Conservation (phyloP, 1,140 invertebrate species). For the Bombus turneri region DNA sequence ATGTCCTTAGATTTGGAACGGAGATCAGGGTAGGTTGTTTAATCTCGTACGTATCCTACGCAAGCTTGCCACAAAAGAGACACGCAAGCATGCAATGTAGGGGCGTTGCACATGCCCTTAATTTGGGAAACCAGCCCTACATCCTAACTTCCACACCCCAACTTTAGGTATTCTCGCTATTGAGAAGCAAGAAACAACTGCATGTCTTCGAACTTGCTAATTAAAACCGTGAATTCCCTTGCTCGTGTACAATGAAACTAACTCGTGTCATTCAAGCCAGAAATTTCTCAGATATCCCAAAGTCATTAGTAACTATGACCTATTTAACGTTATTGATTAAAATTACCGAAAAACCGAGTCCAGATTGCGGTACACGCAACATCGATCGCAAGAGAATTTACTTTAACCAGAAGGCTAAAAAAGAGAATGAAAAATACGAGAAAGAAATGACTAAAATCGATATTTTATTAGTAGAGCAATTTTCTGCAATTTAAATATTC, state of each 20-base stretch:
- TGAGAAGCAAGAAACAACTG: constrained; percentile 19
- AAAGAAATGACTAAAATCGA: neutral
- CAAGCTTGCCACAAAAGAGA: constrained; percentile 8
- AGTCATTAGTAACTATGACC: neutral
- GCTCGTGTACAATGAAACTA: neutral
- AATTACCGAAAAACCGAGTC: too few species aligned
- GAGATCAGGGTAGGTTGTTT: neutral
- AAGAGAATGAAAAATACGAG: neutral
- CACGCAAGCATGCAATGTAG: constrained; percentile 20
- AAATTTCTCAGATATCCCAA: neutral
- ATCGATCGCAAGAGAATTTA: neutral
- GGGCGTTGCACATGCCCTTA: constrained; percentile 21
- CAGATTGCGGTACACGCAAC: neutral
- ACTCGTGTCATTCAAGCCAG: too few species aligned
- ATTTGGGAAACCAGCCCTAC: constrained; percentile 10
- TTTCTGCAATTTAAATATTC: neutral
- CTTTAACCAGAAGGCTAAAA: neutral
- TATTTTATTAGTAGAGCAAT: neutral
- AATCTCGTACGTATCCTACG: neutral
- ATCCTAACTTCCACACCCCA: constrained; percentile 7
- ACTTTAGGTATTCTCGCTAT: constrained; percentile 21
- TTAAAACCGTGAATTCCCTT: constrained; percentile 8
- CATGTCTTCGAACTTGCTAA: constrained; percentile 10
- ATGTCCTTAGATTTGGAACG: too few species aligned
- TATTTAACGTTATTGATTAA: too few species aligned